Percentiles rank a stretch among this genome's conserved stretches.
phyloP scores from a whole-genome alignment of 30 jellyfish, hydroid and myxozoan species.

The Nemopilema nomurai region DNA sequence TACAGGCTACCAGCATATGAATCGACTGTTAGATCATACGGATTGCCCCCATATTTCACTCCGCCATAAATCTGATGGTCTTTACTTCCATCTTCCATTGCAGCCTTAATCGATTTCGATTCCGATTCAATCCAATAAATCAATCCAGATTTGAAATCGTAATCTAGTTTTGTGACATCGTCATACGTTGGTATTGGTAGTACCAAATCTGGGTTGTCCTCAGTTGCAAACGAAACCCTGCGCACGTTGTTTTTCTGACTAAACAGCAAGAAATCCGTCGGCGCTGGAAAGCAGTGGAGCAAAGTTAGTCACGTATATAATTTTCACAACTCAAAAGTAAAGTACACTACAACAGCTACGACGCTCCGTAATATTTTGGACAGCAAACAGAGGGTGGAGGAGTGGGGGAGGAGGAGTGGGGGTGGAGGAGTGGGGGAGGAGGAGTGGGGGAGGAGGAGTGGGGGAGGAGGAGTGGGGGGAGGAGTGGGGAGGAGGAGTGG shows the following conservation, averaged over 20 bases:
- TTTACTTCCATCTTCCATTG: slow-evolving; percentile 65
- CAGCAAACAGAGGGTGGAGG: too few relatives aligned
- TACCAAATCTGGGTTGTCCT: slow-evolving; percentile 75
- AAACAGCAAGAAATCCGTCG: slow-evolving; percentile 60
- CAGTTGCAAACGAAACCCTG: slow-evolving; percentile 48
- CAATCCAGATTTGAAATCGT: slow-evolving; percentile 71
- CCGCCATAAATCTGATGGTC: slow-evolving; percentile 26
- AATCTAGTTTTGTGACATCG: slow-evolving; percentile 62
- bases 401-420: too few relatives aligned
- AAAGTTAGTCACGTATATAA: too few relatives aligned
- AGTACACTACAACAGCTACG: too few relatives aligned
- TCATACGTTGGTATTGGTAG: slow-evolving; percentile 72
- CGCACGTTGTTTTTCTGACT: slow-evolving; percentile 69
- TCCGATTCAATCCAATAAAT: slow-evolving; percentile 84
- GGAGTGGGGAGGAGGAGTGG: too few relatives aligned
- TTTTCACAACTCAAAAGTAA: too few relatives aligned
- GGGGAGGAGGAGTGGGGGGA: too few relatives aligned
- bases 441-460: too few relatives aligned
- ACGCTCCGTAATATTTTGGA: too few relatives aligned
- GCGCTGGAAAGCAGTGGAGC: slow-evolving; percentile 37
- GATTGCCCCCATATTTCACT: slow-evolving; percentile 11
- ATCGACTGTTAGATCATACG: slow-evolving; percentile 87
- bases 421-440: too few relatives aligned
- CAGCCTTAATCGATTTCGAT: slow-evolving; percentile 45
- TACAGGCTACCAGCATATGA: slow-evolving; percentile 82